phyloP scores from a whole-genome alignment of 2,797 vertebrate genomes.

The Notamacropus eugenii region DNA sequence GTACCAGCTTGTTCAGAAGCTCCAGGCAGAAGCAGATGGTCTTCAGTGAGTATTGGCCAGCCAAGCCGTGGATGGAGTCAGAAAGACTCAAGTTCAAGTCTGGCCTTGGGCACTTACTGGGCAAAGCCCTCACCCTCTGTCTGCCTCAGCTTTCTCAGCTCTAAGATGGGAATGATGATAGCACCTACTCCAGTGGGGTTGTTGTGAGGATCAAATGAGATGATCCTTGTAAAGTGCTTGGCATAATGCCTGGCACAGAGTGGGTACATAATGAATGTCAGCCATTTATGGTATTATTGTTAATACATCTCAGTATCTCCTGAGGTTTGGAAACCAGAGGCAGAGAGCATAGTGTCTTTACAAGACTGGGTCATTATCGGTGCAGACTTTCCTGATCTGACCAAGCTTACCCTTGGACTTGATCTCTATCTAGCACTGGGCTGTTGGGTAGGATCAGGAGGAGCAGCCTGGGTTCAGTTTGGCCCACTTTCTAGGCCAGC shows the following conservation, averaged over 20 bases:
- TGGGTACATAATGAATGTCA: neutral
- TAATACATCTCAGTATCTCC: neutral
- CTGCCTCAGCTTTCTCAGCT: neutral
- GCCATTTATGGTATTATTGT: neutral
- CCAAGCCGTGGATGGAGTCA: too few relatives aligned
- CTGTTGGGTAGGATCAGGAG: neutral
- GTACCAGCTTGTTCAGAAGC: conserved; percentile 90
- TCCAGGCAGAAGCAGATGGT: conserved; percentile 91
- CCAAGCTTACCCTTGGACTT: neutral
- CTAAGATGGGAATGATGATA: neutral
- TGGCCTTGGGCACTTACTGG: neutral
- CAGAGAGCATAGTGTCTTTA: neutral
- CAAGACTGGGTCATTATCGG: neutral
- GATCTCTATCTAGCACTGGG: neutral
- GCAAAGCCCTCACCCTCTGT: neutral
- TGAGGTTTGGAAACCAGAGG: neutral
- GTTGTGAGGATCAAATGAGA: neutral
- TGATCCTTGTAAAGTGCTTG: too few relatives aligned
- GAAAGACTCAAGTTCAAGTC: neutral
- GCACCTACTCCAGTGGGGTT: neutral
- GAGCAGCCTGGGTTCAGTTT: neutral
- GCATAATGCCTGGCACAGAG: too few relatives aligned
- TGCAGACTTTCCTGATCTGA: neutral
- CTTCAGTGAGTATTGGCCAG: conserved; percentile 88
- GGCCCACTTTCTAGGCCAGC: neutral